These are phyloP conservation scores for Torymus auratus DNA, from an alignment of 2,888 invertebrate species.

Conservation along the genomic window DNA sequence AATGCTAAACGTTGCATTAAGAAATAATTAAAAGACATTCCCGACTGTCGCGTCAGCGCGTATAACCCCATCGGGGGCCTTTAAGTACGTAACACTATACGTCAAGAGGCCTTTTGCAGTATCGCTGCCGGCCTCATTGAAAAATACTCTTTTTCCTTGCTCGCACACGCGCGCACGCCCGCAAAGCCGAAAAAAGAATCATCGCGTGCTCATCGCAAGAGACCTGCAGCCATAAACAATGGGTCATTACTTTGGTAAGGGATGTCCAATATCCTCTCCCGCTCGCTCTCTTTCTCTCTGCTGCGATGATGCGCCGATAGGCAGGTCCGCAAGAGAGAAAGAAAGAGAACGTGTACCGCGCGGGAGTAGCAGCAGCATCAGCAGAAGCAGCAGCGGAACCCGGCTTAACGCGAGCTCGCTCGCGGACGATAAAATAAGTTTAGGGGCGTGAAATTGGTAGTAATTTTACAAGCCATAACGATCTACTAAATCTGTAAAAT, in stretches of 20 bases:
- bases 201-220: conserved; percentile 70
- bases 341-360: too few relatives aligned
- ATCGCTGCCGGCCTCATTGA: conserved; percentile 44
- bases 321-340: conserved; percentile 56
- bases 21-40: not conserved
- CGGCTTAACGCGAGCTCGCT: conserved; percentile 58
- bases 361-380: too few relatives aligned
- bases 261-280: conserved; percentile 72
- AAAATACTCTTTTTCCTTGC: conserved; percentile 43
- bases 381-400: conserved; percentile 41
- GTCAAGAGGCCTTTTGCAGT: conserved; percentile 31
- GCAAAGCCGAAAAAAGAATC: conserved; percentile 66
- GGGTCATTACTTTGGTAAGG: conserved; percentile 75
- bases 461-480: conserved; percentile 77
- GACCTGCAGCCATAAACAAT: conserved; percentile 74
- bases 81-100: conserved; percentile 42
- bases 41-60: conserved; percentile 2
- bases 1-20: not conserved
- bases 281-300: conserved; percentile 48
- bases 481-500: conserved; percentile 77
- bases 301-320: conserved; percentile 66
- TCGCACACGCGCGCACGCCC: not conserved
- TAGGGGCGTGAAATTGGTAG: conserved; percentile 76
- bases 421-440: conserved; percentile 72
- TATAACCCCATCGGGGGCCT: conserved; percentile 19